Base-by-base conservation (phyloP, 2,113 vertebrate species). In the Stigmatopora argus region DNA sequence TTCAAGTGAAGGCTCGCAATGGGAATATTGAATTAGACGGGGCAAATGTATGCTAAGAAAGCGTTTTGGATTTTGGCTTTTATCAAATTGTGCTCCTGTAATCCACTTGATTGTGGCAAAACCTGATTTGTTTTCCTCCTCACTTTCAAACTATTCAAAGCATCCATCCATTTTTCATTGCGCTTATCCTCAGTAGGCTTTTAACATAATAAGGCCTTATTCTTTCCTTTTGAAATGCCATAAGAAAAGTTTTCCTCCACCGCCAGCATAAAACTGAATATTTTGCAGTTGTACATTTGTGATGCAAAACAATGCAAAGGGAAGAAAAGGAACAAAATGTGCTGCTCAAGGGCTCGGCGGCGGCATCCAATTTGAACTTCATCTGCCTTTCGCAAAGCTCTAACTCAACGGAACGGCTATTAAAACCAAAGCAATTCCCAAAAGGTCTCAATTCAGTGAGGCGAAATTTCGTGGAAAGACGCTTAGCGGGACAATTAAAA, bases 401-500 rank as follows among this genome's bases (percentile, higher is more conserved):
- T 5, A 41, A 65, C 75, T 31, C 46, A 78, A 70, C 69, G 81
- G 76, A 49, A 44, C 65, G 63, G 75, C 80, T 62, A 85, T 83
- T 85, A 86, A 77, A 67, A 66, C 53, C 69, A 64, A 80, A 77
- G 83, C 77, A 78, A 74, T 81, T 80, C 66, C 73, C 60, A 71
- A 70, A 63, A 64, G 13, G 80, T 76, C 70, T 81, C 82, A 84
- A 82, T 59, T 85, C 82, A 87, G 59, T 84, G 80, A 72, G 62
- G 71, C 34, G 12, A 74, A 70, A 82, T 82, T 81, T 71, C 63
- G 73, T 18, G 68, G 59, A 78, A 79, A 85, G 73, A 73, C 53
- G 75, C 80, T 85, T 72, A 80, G 78, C 52, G 45, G 75, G 78
- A 83, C 72, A 68, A 74, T 78, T 83, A 79, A 83, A 86, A 74